phyloP scores from a whole-genome alignment of 2,113 vertebrate species.

The Loxodonta africana region DNA sequence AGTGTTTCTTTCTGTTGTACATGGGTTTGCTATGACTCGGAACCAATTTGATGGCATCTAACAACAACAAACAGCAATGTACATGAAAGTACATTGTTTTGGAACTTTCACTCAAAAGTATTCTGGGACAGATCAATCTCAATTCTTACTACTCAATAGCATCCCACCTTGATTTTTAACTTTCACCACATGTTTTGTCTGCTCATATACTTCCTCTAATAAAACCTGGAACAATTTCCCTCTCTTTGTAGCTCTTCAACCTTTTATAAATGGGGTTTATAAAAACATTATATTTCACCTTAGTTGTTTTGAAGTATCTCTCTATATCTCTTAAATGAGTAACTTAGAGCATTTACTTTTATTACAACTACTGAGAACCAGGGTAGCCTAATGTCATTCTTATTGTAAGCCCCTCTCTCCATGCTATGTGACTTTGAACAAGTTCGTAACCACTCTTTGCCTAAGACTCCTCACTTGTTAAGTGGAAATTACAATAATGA shows the following conservation, averaged over 20 bases:
- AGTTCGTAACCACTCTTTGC: constrained; percentile 1
- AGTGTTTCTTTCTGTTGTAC: not conserved
- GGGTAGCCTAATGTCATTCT: not conserved
- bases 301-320: not conserved
- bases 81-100: not conserved
- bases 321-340: not conserved
- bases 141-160: not conserved
- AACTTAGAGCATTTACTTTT: constrained; percentile 49
- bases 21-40: not conserved
- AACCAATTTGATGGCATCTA: not conserved
- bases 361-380: not conserved
- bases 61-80: not conserved
- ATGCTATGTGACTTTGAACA: not conserved
- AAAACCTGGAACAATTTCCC: not conserved
- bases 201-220: not conserved
- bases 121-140: not conserved
- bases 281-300: not conserved
- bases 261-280: constrained; percentile 44
- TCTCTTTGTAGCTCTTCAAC: not conserved
- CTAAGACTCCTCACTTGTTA: constrained; percentile 16
- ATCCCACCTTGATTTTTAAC: not conserved
- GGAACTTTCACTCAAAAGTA: not conserved
- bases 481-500: not conserved
- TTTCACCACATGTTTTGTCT: not conserved
- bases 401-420: not conserved